Evolutionary conservation across 1,140 invertebrate species (phyloP).

Genomic region (Drosophila teissieri): DNA sequence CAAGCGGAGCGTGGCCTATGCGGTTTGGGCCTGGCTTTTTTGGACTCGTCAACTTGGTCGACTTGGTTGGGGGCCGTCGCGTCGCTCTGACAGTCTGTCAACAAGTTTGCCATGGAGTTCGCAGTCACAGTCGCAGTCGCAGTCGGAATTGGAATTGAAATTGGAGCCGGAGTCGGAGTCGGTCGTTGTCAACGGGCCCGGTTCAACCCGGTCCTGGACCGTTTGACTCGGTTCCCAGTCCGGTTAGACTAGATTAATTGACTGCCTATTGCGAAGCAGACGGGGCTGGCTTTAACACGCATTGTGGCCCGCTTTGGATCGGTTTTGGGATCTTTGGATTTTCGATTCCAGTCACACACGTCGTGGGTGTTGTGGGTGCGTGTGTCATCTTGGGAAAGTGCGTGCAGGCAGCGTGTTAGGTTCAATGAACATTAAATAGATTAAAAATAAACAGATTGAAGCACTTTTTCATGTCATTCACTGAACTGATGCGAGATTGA

Average conservation of each 20-base stretch:
- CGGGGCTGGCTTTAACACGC: not conserved
- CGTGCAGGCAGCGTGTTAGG: slow-evolving; percentile 56
- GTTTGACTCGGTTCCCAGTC: slow-evolving; percentile 65
- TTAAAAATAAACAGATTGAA: slow-evolving; percentile 67
- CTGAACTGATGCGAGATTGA: slow-evolving; percentile 39
- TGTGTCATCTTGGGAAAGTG: slow-evolving; percentile 41
- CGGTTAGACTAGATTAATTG: slow-evolving; percentile 83
- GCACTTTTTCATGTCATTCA: slow-evolving; percentile 53
- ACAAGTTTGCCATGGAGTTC: slow-evolving; percentile 72
- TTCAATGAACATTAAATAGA: slow-evolving; percentile 76
- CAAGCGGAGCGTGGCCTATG: slow-evolving; percentile 49
- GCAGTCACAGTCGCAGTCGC: slow-evolving; percentile 3
- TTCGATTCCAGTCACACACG: slow-evolving; percentile 73
- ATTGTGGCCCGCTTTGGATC: no score
- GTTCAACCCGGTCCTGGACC: slow-evolving; percentile 21
- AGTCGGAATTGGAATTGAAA: not conserved
- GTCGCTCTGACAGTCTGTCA: slow-evolving; percentile 67
- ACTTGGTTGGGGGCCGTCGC: not conserved
- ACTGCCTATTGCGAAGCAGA: slow-evolving; percentile 43
- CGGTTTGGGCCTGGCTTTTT: slow-evolving; percentile 5
- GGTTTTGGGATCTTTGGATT: slow-evolving; percentile 19
- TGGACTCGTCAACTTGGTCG: slow-evolving; percentile 6
- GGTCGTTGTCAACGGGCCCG: slow-evolving; percentile 27
- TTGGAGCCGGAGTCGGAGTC: slow-evolving; percentile 5
- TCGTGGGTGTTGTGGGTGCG: slow-evolving; percentile 55